Conservation (phyloP, 2,797 vertebrate genomes). For the Alcedo quadribrachys region DNA sequence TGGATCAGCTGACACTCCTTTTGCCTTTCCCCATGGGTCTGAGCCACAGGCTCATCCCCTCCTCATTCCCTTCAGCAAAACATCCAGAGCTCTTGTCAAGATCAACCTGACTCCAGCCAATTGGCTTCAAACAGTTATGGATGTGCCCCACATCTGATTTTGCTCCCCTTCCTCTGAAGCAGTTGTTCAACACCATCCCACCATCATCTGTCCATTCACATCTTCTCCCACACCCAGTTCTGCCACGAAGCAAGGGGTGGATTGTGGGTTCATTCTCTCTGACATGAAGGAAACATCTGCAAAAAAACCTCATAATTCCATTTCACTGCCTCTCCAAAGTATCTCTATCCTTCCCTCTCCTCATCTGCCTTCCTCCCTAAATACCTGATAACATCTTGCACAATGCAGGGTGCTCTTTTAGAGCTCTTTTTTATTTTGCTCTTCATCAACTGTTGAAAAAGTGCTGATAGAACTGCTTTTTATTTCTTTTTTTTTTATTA, state of each 20-base stretch:
- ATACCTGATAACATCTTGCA: not conserved
- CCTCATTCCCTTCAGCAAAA: not conserved
- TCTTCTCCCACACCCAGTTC: not conserved
- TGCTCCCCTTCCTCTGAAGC: not conserved
- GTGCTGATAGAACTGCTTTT: rapidly evolving
- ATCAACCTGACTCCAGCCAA: not conserved
- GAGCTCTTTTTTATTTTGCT: not conserved
- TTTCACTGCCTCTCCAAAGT: not conserved
- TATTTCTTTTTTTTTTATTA: no score
- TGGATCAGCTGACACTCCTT: not conserved
- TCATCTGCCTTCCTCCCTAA: rapidly evolving
- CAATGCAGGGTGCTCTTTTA: not conserved
- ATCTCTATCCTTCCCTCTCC: not conserved
- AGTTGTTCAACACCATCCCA: not conserved
- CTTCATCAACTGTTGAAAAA: not conserved
- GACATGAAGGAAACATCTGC: not conserved
- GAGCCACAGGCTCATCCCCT: not conserved
- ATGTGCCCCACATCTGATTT: not conserved
- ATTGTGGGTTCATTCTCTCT: not conserved
- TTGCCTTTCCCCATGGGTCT: not conserved
- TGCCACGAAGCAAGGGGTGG: not conserved
- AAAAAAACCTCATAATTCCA: rapidly evolving
- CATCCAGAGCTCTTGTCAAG: not conserved
- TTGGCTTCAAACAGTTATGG: not conserved
- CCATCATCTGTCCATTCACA: not conserved